A percentile compares a stretch with the other conserved stretches of the same genome.
Conservation (phyloP, 2,113 vertebrate genomes). For the Platycercus adscitus region DNA sequence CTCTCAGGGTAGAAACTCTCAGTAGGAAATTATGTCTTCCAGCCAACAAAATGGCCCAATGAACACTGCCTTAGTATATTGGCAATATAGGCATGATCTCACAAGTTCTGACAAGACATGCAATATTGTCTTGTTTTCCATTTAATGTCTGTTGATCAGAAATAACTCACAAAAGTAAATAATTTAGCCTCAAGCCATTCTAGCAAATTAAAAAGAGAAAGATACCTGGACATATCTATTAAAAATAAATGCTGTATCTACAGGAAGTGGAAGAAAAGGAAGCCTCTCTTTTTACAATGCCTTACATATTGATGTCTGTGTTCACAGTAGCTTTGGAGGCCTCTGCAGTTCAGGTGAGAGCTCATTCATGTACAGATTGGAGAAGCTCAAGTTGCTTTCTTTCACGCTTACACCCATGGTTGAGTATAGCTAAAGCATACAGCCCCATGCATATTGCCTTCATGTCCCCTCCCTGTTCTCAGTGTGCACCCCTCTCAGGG, state of each 20-base stretch:
- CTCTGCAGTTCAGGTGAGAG: not conserved
- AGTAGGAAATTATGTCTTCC: not conserved
- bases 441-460: not conserved
- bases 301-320: too few species aligned
- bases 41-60: not conserved
- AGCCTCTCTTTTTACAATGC: not conserved
- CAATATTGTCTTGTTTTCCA: not conserved
- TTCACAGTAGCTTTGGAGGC: not conserved
- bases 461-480: not conserved
- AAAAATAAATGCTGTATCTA: not conserved
- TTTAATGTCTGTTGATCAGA: not conserved
- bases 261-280: not conserved
- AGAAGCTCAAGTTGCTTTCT: not conserved
- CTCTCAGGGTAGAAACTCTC: not conserved
- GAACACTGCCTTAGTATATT: not conserved
- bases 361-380: not conserved
- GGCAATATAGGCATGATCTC: not conserved
- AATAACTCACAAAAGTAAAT: not conserved
- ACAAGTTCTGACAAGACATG: not conserved
- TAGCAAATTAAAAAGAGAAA: not conserved
- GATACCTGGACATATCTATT: not conserved
- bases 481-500: not conserved
- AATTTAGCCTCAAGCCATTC: not conserved
- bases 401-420: not conserved
- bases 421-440: fast-evolving